phyloP scores from a whole-genome alignment of 2,797 vertebrate genomes.

The Neomorphus geoffroyi region DNA sequence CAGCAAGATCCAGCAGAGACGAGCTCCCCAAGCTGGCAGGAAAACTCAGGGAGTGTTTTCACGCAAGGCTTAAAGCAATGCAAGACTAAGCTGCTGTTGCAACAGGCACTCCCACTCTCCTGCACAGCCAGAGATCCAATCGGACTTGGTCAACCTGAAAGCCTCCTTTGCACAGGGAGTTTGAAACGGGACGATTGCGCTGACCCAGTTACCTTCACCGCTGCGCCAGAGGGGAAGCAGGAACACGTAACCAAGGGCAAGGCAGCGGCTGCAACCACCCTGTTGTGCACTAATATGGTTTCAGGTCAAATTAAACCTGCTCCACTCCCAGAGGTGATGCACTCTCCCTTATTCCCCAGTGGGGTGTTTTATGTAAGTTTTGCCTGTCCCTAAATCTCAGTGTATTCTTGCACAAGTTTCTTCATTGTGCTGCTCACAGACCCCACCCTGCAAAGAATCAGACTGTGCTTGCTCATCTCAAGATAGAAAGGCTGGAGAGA shows the following conservation, averaged over 20 bases:
- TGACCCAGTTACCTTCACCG: background rate
- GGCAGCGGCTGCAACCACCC: background rate
- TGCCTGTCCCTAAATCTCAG: background rate
- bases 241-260: background rate
- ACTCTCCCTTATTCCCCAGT: background rate
- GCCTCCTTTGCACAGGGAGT: background rate
- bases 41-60: background rate
- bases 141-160: background rate
- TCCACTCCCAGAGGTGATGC: background rate
- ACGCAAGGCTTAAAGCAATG: background rate
- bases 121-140: background rate
- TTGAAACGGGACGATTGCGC: background rate
- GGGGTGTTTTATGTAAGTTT: background rate
- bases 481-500: background rate
- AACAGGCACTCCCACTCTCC: background rate
- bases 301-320: background rate
- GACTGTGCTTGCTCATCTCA: background rate
- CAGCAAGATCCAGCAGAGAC: background rate
- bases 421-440: background rate
- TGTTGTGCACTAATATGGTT: background rate
- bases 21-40: background rate
- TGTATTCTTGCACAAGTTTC: background rate
- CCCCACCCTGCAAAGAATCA: background rate
- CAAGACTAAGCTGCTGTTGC: background rate
- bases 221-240: background rate